Base-by-base conservation (phyloP, 1,140 invertebrate species). In the Drosophila athabasca region DNA sequence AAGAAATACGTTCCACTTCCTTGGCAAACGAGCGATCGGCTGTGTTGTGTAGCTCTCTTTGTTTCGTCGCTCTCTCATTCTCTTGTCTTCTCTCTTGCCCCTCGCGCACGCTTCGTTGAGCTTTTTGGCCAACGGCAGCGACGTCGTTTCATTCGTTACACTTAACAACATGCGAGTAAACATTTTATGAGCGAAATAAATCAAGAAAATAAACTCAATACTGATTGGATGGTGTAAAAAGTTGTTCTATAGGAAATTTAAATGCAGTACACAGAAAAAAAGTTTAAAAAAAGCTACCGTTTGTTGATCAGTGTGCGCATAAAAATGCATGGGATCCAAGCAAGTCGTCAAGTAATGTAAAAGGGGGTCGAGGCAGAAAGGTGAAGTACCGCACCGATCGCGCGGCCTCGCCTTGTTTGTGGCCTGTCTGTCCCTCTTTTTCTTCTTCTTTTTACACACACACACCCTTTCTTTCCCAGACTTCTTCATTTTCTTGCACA, bases 1-100 rank as follows among this genome's bases (percentile, higher is more conserved):
- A 49, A 52, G 44, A 51, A 19, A 50, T 62, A 76, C 62, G 68
- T 77, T 84, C 76, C 76, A 84, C 79, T 84, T 79, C 80, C 79
- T 79, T 76, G 71, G 67, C 64, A 70, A 60, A 54, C 53, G 50
- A 43, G 55, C 45, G 31, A 43, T 31, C 49, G 13, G 53, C 49
- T 49, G 62, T 45, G 22, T 24, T 55, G 26, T 24, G 22, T 35
- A 51, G 45, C 45, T 66, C 58, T 62, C 66, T 57, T 17, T 44
- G 51, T 26, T 53, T 41, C 11, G 6, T 19, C 61, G 24, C 57
- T 19, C 61, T 17, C 57, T 53, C 51, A 43, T 39, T 13, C 29
- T 26, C 17, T 17, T n/a, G 48, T 48, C 45, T 55, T 65, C 59
- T 35, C 19, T 17, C 39, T 59, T 26, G 15, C 41, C 49, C 29